Percentiles rank a stretch among this genome's conserved stretches.
phyloP scores from a whole-genome alignment of 2,113 vertebrate genomes.

The Notarius quadriscutis region DNA sequence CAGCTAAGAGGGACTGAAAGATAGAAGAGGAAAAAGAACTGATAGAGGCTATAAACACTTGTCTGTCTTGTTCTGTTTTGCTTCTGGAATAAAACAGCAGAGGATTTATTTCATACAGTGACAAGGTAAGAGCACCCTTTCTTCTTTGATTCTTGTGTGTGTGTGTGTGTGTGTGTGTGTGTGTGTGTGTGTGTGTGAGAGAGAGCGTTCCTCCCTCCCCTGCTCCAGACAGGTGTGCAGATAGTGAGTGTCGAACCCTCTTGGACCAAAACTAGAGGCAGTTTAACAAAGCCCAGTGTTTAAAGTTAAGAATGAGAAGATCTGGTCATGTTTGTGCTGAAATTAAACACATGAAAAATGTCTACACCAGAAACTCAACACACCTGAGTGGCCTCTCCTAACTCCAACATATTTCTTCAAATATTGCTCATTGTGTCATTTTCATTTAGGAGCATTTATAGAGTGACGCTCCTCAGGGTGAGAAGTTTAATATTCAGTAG shows the following conservation, averaged over 20 bases:
- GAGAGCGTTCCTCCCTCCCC: neutral
- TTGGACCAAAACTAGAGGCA: neutral
- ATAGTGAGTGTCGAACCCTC: neutral
- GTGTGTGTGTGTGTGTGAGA: constrained; percentile 24
- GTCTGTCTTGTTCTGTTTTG: constrained; percentile 21
- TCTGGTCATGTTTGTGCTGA: neutral
- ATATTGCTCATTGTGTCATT: neutral
- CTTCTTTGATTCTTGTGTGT: neutral
- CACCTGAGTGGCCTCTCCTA: neutral
- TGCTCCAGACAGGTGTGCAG: constrained; percentile 43
- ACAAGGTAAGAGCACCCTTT: constrained; percentile 47
- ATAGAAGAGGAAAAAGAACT: constrained; percentile 9
- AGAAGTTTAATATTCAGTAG: neutral
- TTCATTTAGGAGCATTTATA: neutral
- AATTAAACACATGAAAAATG: neutral
- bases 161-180: constrained; percentile 31
- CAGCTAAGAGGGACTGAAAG: constrained; percentile 11
- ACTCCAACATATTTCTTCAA: neutral
- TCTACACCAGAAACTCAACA: neutral
- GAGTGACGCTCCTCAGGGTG: neutral
- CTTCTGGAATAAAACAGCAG: constrained; percentile 37
- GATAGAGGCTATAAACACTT: neutral
- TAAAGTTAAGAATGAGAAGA: neutral
- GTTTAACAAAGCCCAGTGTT: neutral
- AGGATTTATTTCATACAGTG: constrained; percentile 23